Base-by-base conservation (phyloP, 1,140 invertebrate genomes). In the Zaprionus ghesquierei region DNA sequence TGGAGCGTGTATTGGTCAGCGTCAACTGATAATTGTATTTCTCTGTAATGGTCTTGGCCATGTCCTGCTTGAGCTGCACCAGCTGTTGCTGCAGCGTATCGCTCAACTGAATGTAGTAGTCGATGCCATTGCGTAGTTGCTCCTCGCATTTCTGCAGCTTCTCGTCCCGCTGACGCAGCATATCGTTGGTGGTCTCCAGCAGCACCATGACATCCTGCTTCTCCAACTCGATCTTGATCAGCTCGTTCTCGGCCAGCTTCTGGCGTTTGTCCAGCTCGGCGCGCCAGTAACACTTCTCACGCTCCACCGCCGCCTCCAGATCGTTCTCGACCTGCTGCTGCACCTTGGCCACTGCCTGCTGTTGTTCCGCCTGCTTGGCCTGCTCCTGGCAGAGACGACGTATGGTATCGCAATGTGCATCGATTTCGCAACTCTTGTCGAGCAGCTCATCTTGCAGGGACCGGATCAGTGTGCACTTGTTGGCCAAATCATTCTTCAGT, bases 261-360 rank as follows among this genome's bases (percentile, higher is more conserved):
- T 93, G 93, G 44, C 92, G 93, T 71, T 93, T 93, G 73, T 93
- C 93, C 58, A 93, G 79, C 78, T 93, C 93, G 20, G 81, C 90
- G 2, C 91, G 90, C 74, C 91, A 92, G 31, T 92, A 91, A 73
- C 91, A 81, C 58, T 92, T 91, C 85, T 93, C 87, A 22, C 93
- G 89, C 56, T 92, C 82, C n/a, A 93, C 75, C 0, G 90, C 81
- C 2, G 91, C 76, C 72, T 93, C 92, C 15, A 92, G 75, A 54
- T 79, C 85, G 4, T 69, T 80, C 77, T 93, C 93, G 13, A 93
- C 77, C 75, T 90, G 87, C 75, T 93, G 90, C 75, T 93, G 90
- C 15, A 92, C 82, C 74, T 91, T 92, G 69, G 92, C 91, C 71
- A 91, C 91, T 22, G 79, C 89, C 78, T 93, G 89, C 65, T 93